Conservation (phyloP, 1,140 invertebrate genomes). For the Drosophila albomicans region DNA sequence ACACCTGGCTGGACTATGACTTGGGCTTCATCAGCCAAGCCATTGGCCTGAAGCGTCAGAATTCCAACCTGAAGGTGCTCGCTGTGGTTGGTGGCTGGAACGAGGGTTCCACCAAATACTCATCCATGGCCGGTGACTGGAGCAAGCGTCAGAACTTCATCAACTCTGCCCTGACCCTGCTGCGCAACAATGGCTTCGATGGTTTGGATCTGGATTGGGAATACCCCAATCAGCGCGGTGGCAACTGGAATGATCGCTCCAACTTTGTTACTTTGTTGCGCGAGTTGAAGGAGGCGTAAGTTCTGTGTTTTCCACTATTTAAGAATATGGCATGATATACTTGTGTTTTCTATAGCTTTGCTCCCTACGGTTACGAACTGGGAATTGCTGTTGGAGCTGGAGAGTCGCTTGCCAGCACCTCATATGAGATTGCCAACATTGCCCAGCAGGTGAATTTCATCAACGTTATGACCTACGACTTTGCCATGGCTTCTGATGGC, state of each 20-base stretch:
- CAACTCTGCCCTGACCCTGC: conserved; percentile 86
- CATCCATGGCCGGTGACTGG: conserved; percentile 86
- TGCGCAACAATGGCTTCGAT: conserved; percentile 89
- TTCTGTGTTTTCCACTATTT: neutral
- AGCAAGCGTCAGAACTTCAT: conserved; percentile 87
- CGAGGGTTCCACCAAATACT: conserved; percentile 89
- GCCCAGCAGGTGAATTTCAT: conserved; percentile 87
- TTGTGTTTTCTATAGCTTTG: conserved; percentile 69
- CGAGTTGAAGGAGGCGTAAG: conserved; percentile 86
- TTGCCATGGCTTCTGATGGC: conserved; percentile 86
- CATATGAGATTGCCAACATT: conserved; percentile 87
- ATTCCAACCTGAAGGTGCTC: conserved; percentile 88
- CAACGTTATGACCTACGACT: conserved; percentile 90
- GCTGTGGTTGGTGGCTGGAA: conserved; percentile 92
- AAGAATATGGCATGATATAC: neutral
- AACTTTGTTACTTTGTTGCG: conserved; percentile 86
- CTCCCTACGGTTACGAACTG: conserved; percentile 86
- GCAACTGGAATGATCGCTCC: conserved; percentile 85
- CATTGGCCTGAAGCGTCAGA: conserved; percentile 87
- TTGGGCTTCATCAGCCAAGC: conserved; percentile 85
- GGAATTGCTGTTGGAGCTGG: conserved; percentile 88
- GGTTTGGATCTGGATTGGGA: conserved; percentile 94
- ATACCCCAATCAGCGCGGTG: conserved; percentile 89
- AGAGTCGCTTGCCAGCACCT: conserved; percentile 85
- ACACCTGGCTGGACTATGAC: conserved; percentile 70